Evolutionary conservation across 1,140 invertebrate genomes (phyloP), one percentile per base, ranked within the genome.

Genomic region (Leguminivora glycinivorella): DNA sequence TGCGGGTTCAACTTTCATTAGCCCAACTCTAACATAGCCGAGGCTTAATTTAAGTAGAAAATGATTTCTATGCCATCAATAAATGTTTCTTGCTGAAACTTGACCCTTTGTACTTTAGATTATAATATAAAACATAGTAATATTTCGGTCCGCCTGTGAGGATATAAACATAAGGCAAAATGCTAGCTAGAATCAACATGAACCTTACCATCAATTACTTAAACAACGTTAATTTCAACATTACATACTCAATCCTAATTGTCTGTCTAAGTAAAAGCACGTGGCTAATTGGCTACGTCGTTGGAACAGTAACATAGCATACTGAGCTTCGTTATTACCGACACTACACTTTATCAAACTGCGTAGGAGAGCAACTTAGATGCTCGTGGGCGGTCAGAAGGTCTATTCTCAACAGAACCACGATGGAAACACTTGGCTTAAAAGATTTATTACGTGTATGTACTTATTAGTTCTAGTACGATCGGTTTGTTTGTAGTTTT

Each of bases 381-480:
- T 79, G 83, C 74, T 72, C 71, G 88, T 90, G 81, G 87, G 87
- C 81, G 85, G 73, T 71, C 81, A 80, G 84, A 79, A 22, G 58
- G 4, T 25, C 6, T 63, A 63, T 63, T 63, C 58, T 17, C 31
- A 63, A 63, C 58, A 29, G 14, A 31, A n/a, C 14, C 14, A 14
- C 43, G 43, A 47, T 19, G n/a, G 25, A 10, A 26, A 29, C 25
- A 25, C 24, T 60, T 60, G 19, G 22, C 25, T 26, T 4, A 29
- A 12, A 26, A n/a, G 7, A 7, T 6, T 38, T 52, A 52, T 52
- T 52, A 52, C 47, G n/a, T 7, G 19, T 0, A 52, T 10, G 7
- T 52, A 52, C 17, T 52, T 52, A 17, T 17, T 7, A 52, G n/a
- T 52, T 24, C 17, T 9, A 25, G 52, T 25, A 7, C 22, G 52